Evolutionary conservation across 2,888 invertebrate species (phyloP), one percentile per base, ranked within the genome.

Genomic region (Chrysopilus asiliformis): DNA sequence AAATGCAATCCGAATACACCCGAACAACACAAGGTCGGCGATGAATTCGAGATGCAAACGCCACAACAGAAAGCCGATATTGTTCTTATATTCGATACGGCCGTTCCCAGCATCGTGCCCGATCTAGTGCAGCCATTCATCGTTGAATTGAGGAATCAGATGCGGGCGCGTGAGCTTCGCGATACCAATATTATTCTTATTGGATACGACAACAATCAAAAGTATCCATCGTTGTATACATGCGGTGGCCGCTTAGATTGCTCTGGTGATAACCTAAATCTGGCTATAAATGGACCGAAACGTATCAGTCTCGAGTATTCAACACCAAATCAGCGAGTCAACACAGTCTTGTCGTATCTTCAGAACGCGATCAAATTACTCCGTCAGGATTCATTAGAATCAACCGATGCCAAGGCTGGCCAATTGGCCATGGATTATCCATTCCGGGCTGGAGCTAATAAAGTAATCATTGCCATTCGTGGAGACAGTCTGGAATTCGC

Each of bases 31-130:
- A 68, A 68, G 40, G 46, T 79, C 1, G 78, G 75, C 1, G 77
- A 80, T 10, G 64, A 57, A 13, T 79, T 77, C 55, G 71, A 71
- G 34, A 65, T 77, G 1, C 77, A 76, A 49, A 53, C 72, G 17
- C 83, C 84, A 1, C 70, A 68, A 43, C 79, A 79, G 43, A 72
- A 83, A 43, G 89, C 85, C 2, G 91, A 91, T 53, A 68, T 91
- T 38, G 66, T 91, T 1, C 67, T 91, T 37, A 69, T 81, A 2
- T 72, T 90, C 8, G 89, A 91, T 49, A 58, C 60, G 9, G 64
- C 68, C 1, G 49, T 66, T 47, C 66, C 64, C 19, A 52, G 55
- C 33, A 12, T 36, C n/a, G 14, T 41, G 7, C 34, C 34, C 28
- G 40, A 41, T 12, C 45, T 63, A 2, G 44, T 62, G 10, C 49